Base-by-base conservation (phyloP, 1,140 invertebrate species). In the Drosophila lowei region DNA sequence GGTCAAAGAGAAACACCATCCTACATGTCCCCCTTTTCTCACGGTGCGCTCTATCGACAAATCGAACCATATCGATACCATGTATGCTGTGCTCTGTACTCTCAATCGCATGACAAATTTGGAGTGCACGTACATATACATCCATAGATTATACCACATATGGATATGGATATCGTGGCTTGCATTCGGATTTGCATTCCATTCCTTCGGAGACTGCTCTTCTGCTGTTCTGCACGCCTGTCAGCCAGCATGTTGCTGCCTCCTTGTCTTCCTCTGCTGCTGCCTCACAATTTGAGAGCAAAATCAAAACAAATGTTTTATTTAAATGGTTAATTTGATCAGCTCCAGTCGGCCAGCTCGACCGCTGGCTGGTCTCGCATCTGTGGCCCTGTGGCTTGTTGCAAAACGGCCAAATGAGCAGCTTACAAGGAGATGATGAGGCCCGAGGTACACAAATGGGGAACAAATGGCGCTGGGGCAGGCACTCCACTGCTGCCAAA, bases 271-370 rank as follows among this genome's bases (percentile, higher is more conserved):
- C 48, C 52, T 41, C 43, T 34, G 3, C 23, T 38, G 13, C n/a
- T 28, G n/a, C 13, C 41, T n/a, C 41, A 16, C n/a, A 21, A 18
- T 16, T 34, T 23, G 25, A 61, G 56, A 8, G 25, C 3, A 55
- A 63, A 83, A 83, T 86, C 81, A 81, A 85, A 85, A 85, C 81
- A 85, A 85, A 85, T 88, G 81, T 85, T 85, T 85, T 77, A 86
- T 85, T 85, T 85, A 85, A 85, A 85, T 85, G 73, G 81, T 85
- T 85, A 81, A 86, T 81, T 86, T 86, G 73, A 85, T 71, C 77
- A 68, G 62, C 42, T 38, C 11, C 11, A 9, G 30, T 38, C 11
- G 8, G 30, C 8, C 28, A 23, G 21, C 4, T 3, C 23, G 23
- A 5, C 4, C 23, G 23, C 23, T 25, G 23, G 6, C 28, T 8